Evolutionary conservation across 2,888 invertebrate genomes (phyloP).

Genomic region (Philopedon plagiatum): DNA sequence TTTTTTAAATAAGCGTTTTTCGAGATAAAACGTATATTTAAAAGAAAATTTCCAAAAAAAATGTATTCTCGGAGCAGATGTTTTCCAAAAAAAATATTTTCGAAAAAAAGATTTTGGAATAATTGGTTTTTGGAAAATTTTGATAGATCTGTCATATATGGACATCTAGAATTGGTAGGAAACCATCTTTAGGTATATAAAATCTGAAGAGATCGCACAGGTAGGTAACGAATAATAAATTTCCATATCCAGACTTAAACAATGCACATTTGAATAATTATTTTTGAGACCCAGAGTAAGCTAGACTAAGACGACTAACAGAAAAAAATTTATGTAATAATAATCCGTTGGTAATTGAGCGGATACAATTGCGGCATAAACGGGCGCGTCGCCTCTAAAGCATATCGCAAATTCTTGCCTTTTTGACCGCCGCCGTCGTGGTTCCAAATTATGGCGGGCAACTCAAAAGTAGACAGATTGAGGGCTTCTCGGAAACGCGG

Average conservation of each 20-base stretch:
- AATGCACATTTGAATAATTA: slow-evolving; percentile 42
- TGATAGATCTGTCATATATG: too few species aligned
- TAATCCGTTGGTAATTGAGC: slow-evolving; percentile 51
- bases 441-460: slow-evolving; percentile 55
- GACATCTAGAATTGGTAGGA: too few species aligned
- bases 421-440: slow-evolving; percentile 53
- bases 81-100: too few species aligned
- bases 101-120: too few species aligned
- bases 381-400: slow-evolving; percentile 58
- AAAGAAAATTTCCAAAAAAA: too few species aligned
- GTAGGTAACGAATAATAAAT: slow-evolving; percentile 30
- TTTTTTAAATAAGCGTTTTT: too few species aligned
- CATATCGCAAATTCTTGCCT: slow-evolving; percentile 59
- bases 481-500: slow-evolving; percentile 61
- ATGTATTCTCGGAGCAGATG: too few species aligned
- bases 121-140: too few species aligned
- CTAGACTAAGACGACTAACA: slow-evolving; percentile 28
- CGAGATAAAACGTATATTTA: too few species aligned
- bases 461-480: slow-evolving; percentile 60
- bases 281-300: slow-evolving; percentile 24
- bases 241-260: slow-evolving; percentile 27
- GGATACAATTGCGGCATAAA: slow-evolving; percentile 53
- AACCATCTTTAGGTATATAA: too few species aligned
- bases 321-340: slow-evolving; percentile 52
- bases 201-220: slow-evolving; percentile 4